phyloP scores from a whole-genome alignment of 2,888 invertebrate species.

The Neoascia interrupta region DNA sequence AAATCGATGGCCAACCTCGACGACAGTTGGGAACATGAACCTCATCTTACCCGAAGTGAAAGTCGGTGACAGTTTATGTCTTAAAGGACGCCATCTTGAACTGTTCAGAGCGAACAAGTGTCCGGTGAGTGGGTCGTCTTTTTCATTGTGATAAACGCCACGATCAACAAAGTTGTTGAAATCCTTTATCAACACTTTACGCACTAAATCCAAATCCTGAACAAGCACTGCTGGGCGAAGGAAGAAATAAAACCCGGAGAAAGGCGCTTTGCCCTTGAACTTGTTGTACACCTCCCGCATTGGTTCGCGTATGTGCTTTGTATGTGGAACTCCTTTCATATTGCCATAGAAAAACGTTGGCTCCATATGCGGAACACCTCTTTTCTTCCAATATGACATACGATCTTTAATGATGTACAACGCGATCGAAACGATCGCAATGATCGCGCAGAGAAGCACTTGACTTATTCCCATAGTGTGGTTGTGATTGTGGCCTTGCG shows the following conservation, averaged over 20 bases:
- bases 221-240: conserved; percentile 74
- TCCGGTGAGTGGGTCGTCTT: conserved; percentile 77
- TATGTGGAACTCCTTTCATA: background rate
- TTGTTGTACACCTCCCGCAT: conserved; percentile 71
- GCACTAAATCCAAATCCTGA: conserved; percentile 75
- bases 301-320: background rate
- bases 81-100: conserved; percentile 76
- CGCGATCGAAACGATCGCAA: background rate
- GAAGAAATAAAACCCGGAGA: conserved; percentile 75
- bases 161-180: conserved; percentile 75
- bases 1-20: conserved; percentile 75
- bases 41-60: conserved; percentile 74
- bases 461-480: too few relatives aligned
- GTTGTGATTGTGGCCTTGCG: too few relatives aligned
- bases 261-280: conserved; percentile 72
- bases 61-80: conserved; percentile 72
- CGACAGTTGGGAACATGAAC: conserved; percentile 71
- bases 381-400: conserved; percentile 70
- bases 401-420: background rate
- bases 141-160: conserved; percentile 74
- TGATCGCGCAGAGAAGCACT: background rate
- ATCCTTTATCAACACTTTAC: conserved; percentile 74
- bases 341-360: conserved; percentile 71
- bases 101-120: conserved; percentile 79
- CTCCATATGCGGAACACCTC: conserved; percentile 71